phyloP scores from a whole-genome alignment of 2,113 vertebrate genomes.

The Garra rufa region DNA sequence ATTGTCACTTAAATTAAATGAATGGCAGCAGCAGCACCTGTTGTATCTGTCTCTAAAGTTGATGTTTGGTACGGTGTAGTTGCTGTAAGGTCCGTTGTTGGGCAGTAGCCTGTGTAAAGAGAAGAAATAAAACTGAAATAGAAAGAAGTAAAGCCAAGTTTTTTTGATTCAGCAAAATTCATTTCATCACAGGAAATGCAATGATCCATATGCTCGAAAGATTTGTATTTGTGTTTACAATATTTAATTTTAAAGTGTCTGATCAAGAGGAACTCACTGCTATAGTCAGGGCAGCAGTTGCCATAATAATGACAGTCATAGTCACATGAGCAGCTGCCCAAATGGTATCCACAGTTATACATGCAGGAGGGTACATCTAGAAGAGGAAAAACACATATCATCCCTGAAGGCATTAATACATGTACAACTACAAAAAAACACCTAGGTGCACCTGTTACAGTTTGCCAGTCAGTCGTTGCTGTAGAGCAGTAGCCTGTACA shows the following conservation, averaged over 20 bases:
- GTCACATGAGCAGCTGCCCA: slow-evolving; percentile 69
- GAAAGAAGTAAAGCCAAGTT: too few species aligned
- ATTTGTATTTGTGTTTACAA: not conserved
- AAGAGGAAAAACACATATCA: too few species aligned
- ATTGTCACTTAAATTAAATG: not conserved
- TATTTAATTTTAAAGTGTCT: not conserved
- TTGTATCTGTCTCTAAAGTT: too few species aligned
- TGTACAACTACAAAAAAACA: too few species aligned
- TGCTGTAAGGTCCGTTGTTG: too few species aligned
- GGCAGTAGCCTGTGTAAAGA: too few species aligned
- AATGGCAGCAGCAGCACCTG: not conserved
- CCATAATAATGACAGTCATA: slow-evolving; percentile 59
- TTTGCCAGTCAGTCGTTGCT: not conserved
- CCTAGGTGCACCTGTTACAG: too few species aligned
- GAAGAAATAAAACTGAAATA: too few species aligned
- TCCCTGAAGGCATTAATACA: too few species aligned
- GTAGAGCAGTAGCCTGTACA: not conserved
- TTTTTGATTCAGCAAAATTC: too few species aligned
- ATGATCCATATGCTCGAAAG: not conserved
- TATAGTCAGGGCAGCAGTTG: slow-evolving; percentile 62
- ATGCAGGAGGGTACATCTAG: slow-evolving; percentile 25
- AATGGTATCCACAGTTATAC: slow-evolving; percentile 57
- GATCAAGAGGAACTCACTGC: slow-evolving; percentile 38
- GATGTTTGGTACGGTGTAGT: too few species aligned
- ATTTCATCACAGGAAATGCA: not conserved